Evolutionary conservation across 2,113 vertebrate genomes (phyloP), one percentile per base, ranked within the genome.

Genomic region (Agapornis roseicollis): DNA sequence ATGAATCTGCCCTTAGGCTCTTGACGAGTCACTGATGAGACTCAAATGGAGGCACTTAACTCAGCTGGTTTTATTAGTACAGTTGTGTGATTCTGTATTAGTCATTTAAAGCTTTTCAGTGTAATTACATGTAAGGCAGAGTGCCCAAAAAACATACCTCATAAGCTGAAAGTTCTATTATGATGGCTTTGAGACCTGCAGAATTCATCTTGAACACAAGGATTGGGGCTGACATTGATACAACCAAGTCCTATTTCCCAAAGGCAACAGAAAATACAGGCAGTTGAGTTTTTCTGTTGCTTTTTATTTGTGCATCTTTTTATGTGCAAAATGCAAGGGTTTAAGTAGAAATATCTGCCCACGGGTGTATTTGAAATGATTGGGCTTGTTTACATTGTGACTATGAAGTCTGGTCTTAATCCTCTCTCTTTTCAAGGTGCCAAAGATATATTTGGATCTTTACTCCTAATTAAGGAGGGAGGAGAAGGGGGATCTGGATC

Each of bases 11-110:
- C 88, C 71, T 90, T 39, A 66, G 89, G 81, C 71, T 85, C 37
- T 66, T 3, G 1, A 11, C 89, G 93, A 91, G 55, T 96, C 94
- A 95, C 79, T 94, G 89, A 78, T 68, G 91, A 94, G 71, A 50
- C 66, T 94, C 39, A 91, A 91, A 89, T 77, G 39, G 71, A 91
- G 47, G 39, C 73, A 96, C 83, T 93, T 82, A 94, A 94, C 29
- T 81, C 56, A 81, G 69, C 9, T 41, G 74, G 73, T 91, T 90
- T 77, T 64, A 77, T 87, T 72, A 72, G 86, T 84, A 70, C 55
- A 70, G 60, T 85, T 82, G 49, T 91, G n/a, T 73, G 50, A 61
- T 82, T 70, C 71, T 53, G 52, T 72, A 82, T 91, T 89, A 85
- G 78, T 89, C 91, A 87, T 84, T 89, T 53, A 80, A 52, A 87